Base-by-base conservation (phyloP, 1,140 invertebrate species). In the Diorhabda sublineata region DNA sequence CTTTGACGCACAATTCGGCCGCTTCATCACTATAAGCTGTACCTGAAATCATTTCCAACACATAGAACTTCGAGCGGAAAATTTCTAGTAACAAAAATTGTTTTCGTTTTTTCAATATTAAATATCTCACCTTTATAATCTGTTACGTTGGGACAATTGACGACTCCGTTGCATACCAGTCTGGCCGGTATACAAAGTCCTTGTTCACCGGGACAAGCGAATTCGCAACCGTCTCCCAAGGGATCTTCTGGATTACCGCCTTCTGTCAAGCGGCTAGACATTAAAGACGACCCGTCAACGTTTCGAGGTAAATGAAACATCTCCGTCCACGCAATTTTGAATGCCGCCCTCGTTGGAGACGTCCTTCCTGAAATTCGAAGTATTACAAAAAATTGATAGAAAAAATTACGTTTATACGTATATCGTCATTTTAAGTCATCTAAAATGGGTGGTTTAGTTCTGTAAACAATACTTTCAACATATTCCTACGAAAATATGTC, bases 321-420 rank as follows among this genome's bases (percentile, higher is more conserved):
- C 75, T 95, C 93, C 3, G 92, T 95, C 93, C 93, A 96, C 3
- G 91, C 91, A 43, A 96, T 89, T 80, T 93, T 92, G 76, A 96
- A 95, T 2, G 91, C 88, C 2, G 92, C 90, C 66, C 91, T 83
- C 0, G 91, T 90, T 0, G 92, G 90, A 0, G 92, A 91, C 56
- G 90, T 90, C 9, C 89, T 86, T 0, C 90, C 73, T 73, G 66
- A 8, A 70, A 61, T 44, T 42, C n/a, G 6, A 52, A 52, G 1
- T 26, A 26, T 26, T 26, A 45, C 43, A 67, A 60, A 60, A 58
- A 58, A 4, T n/a, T 7, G 57, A 58, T 58, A n/a, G 57, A 58
- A n/a, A 58, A 58, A 26, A 26, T 26, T 26, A 26, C 26, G 26
- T 26, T 26, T 26, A 26, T 26, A 26, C 26, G 1, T 26, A 26